Conservation (phyloP, 2,113 vertebrate genomes). For the Ancistrus triradiatus region DNA sequence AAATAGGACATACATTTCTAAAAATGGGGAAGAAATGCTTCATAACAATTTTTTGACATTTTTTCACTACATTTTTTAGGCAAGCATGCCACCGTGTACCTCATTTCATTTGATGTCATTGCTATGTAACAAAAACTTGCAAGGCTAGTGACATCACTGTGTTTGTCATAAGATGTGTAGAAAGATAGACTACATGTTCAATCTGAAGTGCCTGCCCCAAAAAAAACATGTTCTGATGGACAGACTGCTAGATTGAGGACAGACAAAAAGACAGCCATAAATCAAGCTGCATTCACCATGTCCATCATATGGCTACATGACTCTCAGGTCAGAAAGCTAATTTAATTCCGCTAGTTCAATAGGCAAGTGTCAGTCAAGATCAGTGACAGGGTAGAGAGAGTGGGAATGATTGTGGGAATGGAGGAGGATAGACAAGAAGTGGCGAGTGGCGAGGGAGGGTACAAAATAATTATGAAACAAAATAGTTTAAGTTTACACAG, state of each 20-base stretch:
- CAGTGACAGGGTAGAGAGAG: conserved; percentile 54
- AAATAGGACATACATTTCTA: too few relatives aligned
- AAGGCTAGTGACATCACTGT: not conserved
- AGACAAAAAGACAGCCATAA: conserved; percentile 71
- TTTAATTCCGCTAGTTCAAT: conserved; percentile 68
- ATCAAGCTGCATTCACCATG: conserved; percentile 68
- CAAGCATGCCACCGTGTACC: too few relatives aligned
- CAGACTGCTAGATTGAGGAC: conserved; percentile 73
- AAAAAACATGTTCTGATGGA: conserved; percentile 66
- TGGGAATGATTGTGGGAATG: conserved; percentile 37
- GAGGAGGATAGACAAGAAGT: conserved; percentile 15
- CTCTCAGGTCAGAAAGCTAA: conserved; percentile 72
- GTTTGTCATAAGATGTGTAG: not conserved
- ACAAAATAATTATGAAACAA: conserved; percentile 74
- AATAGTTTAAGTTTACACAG: conserved; percentile 73
- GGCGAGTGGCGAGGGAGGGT: conserved; percentile 18
- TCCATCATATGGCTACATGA: conserved; percentile 63
- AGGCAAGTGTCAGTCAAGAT: conserved; percentile 71
- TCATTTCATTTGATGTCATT: too few relatives aligned
- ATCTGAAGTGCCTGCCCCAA: conserved; percentile 63
- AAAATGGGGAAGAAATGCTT: too few relatives aligned
- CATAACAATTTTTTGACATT: too few relatives aligned
- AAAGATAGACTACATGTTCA: conserved; percentile 50
- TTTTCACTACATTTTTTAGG: too few relatives aligned
- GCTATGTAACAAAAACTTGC: too few relatives aligned